These are phyloP conservation scores for Alloscopus bannaensis DNA, from an alignment of 2,888 invertebrate species.

Conservation along the genomic window DNA sequence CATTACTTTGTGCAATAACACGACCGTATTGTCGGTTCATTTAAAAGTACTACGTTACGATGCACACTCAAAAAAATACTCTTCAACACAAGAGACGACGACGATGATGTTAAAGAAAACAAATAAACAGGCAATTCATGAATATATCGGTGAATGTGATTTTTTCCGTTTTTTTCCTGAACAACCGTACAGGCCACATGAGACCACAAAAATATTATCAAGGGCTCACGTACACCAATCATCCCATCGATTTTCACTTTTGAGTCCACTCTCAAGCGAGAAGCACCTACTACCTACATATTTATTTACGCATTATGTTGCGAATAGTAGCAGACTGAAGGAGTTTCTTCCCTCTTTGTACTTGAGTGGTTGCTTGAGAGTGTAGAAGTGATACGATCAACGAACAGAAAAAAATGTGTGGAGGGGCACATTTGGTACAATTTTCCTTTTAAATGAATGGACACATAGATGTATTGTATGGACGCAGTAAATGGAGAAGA, in stretches of 20 bases:
- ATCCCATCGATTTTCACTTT: conserved; percentile 46
- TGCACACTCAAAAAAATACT: neutral
- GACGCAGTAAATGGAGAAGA: conserved; percentile 12
- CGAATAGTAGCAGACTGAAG: no score
- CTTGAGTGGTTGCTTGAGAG: no score
- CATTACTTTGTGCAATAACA: conserved; percentile 3
- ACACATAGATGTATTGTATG: neutral
- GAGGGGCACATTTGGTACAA: no score
- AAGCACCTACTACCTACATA: no score
- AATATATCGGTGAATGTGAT: conserved; percentile 1
- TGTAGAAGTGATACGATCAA: no score
- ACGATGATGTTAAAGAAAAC: neutral
- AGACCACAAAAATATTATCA: conserved; percentile 5
- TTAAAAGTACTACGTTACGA: conserved; percentile 6
- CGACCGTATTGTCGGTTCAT: conserved; percentile 18
- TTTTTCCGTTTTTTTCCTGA: neutral
- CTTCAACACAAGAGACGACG: no score
- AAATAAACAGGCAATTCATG: conserved; percentile 26
- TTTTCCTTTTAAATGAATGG: no score
- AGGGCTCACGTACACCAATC: conserved; percentile 33
- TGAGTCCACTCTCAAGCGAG: no score
- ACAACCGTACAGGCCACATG: neutral
- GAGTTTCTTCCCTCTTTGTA: no score
- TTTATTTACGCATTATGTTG: no score
- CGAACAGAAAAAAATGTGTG: no score